These are phyloP conservation scores for Brachionus rubens DNA, from an alignment of 1,140 invertebrate genomes.

Conservation along the genomic window DNA sequence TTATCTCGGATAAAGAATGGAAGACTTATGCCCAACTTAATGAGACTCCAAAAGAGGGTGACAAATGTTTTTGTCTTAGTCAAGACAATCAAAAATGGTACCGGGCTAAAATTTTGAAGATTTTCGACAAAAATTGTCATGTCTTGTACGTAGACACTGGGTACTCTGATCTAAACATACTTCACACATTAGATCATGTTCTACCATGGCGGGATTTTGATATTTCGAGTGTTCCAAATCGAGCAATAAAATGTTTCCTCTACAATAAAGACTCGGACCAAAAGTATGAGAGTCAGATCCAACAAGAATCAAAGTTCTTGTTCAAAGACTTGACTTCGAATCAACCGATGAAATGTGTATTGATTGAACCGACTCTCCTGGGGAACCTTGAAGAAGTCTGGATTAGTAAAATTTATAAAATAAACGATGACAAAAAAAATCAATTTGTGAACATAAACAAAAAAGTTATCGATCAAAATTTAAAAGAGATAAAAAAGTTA, in stretches of 20 bases:
- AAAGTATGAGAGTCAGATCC: background rate
- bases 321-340: slow-evolving; percentile 26
- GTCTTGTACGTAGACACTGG: slow-evolving; percentile 26
- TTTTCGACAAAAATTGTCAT: background rate
- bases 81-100: background rate
- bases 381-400: background rate
- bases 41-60: background rate
- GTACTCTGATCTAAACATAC: background rate
- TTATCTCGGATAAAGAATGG: slow-evolving; percentile 5
- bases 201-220: slow-evolving; percentile 10
- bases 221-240: background rate
- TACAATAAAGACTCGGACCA: background rate
- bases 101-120: background rate
- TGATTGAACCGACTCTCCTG: background rate
- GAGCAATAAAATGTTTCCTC: background rate
- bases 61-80: slow-evolving; percentile 4
- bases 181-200: background rate
- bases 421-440: background rate
- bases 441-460: background rate
- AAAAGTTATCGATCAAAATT: background rate
- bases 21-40: background rate
- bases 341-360: slow-evolving; percentile 13
- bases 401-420: slow-evolving; percentile 5
- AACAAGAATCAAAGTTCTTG: background rate
- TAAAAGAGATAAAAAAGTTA: background rate